A percentile compares a stretch with the other conserved stretches of the same genome.
phyloP scores from a whole-genome alignment of 1,140 invertebrate species.

The Leptinotarsa defecta region DNA sequence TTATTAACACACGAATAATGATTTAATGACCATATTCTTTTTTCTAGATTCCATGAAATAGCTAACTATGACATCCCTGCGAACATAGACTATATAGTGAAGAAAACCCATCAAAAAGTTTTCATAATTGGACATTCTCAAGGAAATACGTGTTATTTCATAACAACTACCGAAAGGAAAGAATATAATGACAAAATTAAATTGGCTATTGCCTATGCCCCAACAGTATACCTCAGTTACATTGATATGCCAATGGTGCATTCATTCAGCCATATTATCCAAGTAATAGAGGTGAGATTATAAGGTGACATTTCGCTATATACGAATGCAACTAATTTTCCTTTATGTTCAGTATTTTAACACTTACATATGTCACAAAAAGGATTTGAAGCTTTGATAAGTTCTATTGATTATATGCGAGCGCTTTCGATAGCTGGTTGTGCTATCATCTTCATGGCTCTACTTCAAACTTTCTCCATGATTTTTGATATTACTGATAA shows the following conservation, averaged over 20 bases:
- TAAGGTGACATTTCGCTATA: too few species aligned
- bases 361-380: too few species aligned
- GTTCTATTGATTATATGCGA: too few species aligned
- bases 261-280: not conserved
- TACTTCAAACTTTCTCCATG: too few species aligned
- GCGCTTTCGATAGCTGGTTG: too few species aligned
- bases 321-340: too few species aligned
- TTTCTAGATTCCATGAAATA: constrained; percentile 67
- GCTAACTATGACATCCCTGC: constrained; percentile 76
- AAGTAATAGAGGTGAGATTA: not conserved
- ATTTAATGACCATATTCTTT: too few species aligned
- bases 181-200: constrained; percentile 53
- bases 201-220: not conserved
- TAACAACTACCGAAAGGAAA: constrained; percentile 63
- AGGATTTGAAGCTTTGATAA: too few species aligned
- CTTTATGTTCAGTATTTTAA: too few species aligned
- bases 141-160: constrained; percentile 68
- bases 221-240: not conserved
- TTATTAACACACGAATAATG: too few species aligned
- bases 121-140: constrained; percentile 72
- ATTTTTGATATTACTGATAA: too few species aligned
- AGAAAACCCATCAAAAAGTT: constrained; percentile 56
- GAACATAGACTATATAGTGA: constrained; percentile 69
- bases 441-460: too few species aligned
- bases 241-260: not conserved